Conservation (phyloP, 64 coral and sea anemone genomes). For the Catalaphyllia jardinei region DNA sequence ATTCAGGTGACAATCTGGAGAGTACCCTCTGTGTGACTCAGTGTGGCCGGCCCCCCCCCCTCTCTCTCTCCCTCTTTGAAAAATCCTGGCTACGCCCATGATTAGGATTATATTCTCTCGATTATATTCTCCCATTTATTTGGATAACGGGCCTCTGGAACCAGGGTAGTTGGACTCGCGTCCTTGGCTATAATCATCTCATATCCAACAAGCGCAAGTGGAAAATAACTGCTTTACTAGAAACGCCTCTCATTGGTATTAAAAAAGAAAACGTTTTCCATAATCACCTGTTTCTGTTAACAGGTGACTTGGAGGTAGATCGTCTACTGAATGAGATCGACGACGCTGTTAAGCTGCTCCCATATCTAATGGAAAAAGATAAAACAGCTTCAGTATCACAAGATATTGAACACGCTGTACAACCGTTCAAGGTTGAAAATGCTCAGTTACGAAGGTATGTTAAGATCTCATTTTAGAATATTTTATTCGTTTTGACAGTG, state of each 20-base stretch:
- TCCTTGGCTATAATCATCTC: too few species aligned
- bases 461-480: background rate
- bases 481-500: too few species aligned
- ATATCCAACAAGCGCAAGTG: too few species aligned
- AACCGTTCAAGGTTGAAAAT: constrained; percentile 73
- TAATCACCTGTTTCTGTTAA: background rate
- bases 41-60: too few species aligned
- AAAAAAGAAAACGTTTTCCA: background rate
- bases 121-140: too few species aligned
- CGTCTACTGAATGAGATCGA: constrained; percentile 86
- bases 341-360: constrained; percentile 54
- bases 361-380: constrained; percentile 57
- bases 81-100: too few species aligned
- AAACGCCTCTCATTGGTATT: background rate
- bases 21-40: too few species aligned
- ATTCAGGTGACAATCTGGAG: too few species aligned
- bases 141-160: too few species aligned
- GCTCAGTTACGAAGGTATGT: constrained; percentile 72
- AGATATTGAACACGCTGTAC: constrained; percentile 44
- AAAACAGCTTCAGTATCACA: constrained; percentile 3
- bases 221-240: background rate
- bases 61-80: too few species aligned
- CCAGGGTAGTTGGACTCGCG: too few species aligned
- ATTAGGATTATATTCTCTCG: too few species aligned
- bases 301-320: constrained; percentile 87